Base-by-base conservation (phyloP, 2,797 vertebrate genomes). In the Arrhamphus sclerolepis region DNA sequence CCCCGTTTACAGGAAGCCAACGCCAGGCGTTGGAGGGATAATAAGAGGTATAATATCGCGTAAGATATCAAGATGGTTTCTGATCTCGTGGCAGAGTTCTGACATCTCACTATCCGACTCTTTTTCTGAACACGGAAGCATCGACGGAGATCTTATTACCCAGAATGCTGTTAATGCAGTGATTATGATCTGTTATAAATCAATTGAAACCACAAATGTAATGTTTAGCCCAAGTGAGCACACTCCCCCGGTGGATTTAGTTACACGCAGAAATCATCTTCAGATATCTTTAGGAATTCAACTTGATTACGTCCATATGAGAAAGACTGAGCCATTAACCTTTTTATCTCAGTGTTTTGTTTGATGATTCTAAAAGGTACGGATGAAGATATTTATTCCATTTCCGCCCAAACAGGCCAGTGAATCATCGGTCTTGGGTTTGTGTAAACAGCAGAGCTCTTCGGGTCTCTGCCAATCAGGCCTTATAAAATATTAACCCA, bases 401-500 rank as follows among this genome's bases (percentile, higher is more conserved):
- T 93, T 93, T 92, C 92, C 91, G 83, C 86, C 78, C 81, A 82
- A 93, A 93, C 92, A 92, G 91, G 89, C 89, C 85, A 89, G 90
- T 89, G 88, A 92, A 92, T 93, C 91, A 89, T 86, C 86, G 68
- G 84, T 87, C 85, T 84, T 76, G 84, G 85, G 85, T 84, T 83
- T 90, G 80, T 77, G 87, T 92, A 90, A 91, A 92, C 89, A 89
- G 89, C 90, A 83, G 87, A 85, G 81, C 83, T 89, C 85, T 79
- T 77, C 72, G 84, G 88, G 88, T 90, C 89, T 90, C 87, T 86
- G 90, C 94, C 95, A 96, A 94, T 96, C 94, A 96, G 93, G 89
- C 91, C 93, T 94, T 92, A 94, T 93, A 95, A 97, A 97, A 97
- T 96, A 97, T 97, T 95, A 98, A 98, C 95, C 95, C 92, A 89